A percentile compares a stretch with the other conserved stretches of the same genome.
Conservation (phyloP, 2,797 vertebrate genomes). For the Morus bassanus region DNA sequence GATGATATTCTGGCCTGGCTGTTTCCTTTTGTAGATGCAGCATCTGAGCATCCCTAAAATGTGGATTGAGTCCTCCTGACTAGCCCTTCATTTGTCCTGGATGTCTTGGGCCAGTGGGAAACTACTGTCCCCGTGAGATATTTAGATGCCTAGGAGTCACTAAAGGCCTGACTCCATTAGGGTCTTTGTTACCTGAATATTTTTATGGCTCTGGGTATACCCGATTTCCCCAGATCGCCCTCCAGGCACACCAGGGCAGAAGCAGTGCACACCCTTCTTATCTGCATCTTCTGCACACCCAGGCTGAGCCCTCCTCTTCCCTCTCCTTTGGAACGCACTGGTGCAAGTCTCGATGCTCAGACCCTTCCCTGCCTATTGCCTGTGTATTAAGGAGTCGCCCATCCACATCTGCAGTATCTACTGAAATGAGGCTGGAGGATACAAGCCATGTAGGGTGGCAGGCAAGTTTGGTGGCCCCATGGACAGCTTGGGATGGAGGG, state of each 20-base stretch:
- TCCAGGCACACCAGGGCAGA: neutral
- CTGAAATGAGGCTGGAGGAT: neutral
- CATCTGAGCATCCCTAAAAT: neutral
- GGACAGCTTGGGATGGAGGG: neutral
- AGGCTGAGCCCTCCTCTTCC: neutral
- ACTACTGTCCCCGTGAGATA: neutral
- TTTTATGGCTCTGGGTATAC: neutral
- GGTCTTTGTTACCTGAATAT: neutral
- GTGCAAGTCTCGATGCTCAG: neutral
- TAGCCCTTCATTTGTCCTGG: neutral
- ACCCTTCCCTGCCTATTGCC: neutral
- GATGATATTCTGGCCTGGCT: neutral
- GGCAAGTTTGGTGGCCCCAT: neutral
- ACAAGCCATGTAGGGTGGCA: neutral
- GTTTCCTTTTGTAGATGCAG: neutral
- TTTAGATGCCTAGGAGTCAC: neutral
- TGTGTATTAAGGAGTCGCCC: neutral
- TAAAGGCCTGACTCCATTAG: neutral
- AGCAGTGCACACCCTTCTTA: neutral
- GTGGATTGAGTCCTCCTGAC: neutral
- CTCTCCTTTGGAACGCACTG: fast-evolving
- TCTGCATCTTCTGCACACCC: neutral
- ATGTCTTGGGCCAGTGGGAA: neutral
- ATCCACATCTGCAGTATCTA: neutral
- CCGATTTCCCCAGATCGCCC: neutral